phyloP scores from a whole-genome alignment of 2,113 vertebrate genomes.

The Ranitomeya imitator region DNA sequence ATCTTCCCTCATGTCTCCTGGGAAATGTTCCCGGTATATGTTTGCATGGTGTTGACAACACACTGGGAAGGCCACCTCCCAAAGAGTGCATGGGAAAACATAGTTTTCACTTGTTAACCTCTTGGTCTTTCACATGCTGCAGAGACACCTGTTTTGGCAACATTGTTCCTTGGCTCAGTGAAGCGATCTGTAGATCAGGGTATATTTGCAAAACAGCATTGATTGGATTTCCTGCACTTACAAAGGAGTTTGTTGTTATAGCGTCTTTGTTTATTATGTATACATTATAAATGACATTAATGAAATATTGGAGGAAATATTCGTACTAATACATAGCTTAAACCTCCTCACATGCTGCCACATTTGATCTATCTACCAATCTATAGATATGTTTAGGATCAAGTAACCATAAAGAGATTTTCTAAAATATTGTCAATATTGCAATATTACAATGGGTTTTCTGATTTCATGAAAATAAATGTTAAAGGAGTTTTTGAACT shows the following conservation, averaged over 20 bases:
- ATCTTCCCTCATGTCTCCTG: constrained; percentile 49
- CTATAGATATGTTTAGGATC: background rate
- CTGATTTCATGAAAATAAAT: too few species aligned
- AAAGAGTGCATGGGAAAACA: constrained; percentile 59
- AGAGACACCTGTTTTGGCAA: constrained; percentile 58
- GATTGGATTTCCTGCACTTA: constrained; percentile 23
- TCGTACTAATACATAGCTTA: background rate
- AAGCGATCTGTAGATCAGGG: constrained; percentile 46
- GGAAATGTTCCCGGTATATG: constrained; percentile 57
- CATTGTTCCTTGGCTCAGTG: constrained; percentile 44
- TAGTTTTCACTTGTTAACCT: constrained; percentile 59
- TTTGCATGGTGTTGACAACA: constrained; percentile 57
- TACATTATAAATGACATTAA: constrained; percentile 19
- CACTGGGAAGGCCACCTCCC: constrained; percentile 33
- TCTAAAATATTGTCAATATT: too few species aligned
- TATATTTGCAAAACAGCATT: constrained; percentile 37
- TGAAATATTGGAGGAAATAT: background rate
- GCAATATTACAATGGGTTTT: too few species aligned
- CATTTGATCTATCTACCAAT: background rate
- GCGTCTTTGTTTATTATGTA: constrained; percentile 37
- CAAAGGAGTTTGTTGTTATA: constrained; percentile 32
- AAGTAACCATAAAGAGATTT: too few species aligned
- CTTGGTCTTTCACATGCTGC: constrained; percentile 54
- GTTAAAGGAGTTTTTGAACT: too few species aligned
- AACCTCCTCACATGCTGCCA: background rate